A percentile compares a stretch with the other conserved stretches of the same genome.
These are phyloP conservation scores for Smittia aterrima DNA, from an alignment of 2,888 invertebrate genomes.

Conservation along the genomic window DNA sequence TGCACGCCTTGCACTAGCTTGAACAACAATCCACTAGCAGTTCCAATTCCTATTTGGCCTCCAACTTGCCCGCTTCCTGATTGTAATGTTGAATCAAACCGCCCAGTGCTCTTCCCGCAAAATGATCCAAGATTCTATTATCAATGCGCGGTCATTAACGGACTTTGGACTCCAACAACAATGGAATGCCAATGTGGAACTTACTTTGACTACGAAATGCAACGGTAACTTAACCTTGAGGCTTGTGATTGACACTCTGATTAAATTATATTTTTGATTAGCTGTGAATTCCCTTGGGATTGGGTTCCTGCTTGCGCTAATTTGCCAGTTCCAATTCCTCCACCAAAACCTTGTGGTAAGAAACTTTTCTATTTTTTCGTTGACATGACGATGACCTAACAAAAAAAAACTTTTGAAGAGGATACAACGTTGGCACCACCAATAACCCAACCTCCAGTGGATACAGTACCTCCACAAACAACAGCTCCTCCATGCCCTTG, in stretches of 20 bases:
- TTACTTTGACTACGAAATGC: background rate
- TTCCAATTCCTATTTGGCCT: background rate
- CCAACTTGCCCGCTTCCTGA: background rate
- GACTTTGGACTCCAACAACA: background rate
- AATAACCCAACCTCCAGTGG: background rate
- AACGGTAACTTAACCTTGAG: background rate
- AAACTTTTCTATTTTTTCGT: background rate
- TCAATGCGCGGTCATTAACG: background rate
- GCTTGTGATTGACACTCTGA: background rate
- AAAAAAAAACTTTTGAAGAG: background rate
- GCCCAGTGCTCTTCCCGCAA: background rate
- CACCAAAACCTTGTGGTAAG: background rate
- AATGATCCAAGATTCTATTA: background rate
- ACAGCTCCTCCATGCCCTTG: background rate
- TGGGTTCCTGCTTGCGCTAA: background rate
- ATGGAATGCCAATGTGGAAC: constrained; percentile 17
- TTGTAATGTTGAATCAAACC: background rate
- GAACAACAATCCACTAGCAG: background rate
- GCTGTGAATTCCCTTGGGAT: constrained; percentile 12
- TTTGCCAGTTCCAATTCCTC: background rate
- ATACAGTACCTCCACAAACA: background rate
- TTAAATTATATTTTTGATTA: background rate
- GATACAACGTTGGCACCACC: background rate
- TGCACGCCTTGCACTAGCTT: background rate
- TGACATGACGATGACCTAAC: too few relatives aligned